Evolutionary conservation across 2,888 invertebrate genomes (phyloP).

Genomic region (Rhodophaea formosa): DNA sequence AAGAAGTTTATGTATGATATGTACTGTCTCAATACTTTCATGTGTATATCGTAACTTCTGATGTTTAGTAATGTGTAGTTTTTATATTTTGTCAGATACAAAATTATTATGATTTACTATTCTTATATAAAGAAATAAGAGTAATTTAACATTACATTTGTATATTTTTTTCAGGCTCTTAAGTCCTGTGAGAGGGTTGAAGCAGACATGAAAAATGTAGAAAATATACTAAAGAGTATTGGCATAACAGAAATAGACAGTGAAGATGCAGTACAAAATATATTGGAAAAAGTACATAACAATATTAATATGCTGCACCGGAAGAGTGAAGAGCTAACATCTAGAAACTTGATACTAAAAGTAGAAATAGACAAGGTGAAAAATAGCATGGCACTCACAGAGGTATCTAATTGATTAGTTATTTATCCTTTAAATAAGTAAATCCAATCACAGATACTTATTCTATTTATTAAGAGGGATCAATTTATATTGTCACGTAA

Average conservation of each 20-base stretch:
- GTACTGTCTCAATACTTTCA: too few species aligned
- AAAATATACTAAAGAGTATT: slow-evolving; percentile 58
- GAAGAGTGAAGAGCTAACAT: slow-evolving; percentile 68
- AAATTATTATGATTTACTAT: too few species aligned
- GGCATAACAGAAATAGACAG: slow-evolving; percentile 55
- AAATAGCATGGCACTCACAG: slow-evolving; percentile 40
- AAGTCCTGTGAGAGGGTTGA: slow-evolving; percentile 66
- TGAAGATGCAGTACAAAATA: slow-evolving; percentile 43
- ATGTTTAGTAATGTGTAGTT: neutral
- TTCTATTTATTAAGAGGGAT: too few species aligned
- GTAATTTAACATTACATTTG: too few species aligned
- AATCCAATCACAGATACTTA: too few species aligned
- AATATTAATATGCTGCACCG: slow-evolving; percentile 54
- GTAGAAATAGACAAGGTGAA: slow-evolving; percentile 64
- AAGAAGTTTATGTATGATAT: too few species aligned
- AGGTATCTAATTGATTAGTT: slow-evolving; percentile 55
- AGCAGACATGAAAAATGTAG: slow-evolving; percentile 71
- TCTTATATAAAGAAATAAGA: too few species aligned
- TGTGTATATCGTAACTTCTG: too few species aligned
- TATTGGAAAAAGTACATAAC: slow-evolving; percentile 60
- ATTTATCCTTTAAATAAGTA: slow-evolving; percentile 5
- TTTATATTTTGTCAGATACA: neutral
- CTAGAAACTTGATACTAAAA: slow-evolving; percentile 60
- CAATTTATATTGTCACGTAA: too few species aligned
- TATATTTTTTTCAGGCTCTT: slow-evolving; percentile 48